Percentiles rank a stretch among this genome's conserved stretches.
Evolutionary conservation across 2,888 invertebrate genomes (phyloP).

Genomic region (Eurois occulta): DNA sequence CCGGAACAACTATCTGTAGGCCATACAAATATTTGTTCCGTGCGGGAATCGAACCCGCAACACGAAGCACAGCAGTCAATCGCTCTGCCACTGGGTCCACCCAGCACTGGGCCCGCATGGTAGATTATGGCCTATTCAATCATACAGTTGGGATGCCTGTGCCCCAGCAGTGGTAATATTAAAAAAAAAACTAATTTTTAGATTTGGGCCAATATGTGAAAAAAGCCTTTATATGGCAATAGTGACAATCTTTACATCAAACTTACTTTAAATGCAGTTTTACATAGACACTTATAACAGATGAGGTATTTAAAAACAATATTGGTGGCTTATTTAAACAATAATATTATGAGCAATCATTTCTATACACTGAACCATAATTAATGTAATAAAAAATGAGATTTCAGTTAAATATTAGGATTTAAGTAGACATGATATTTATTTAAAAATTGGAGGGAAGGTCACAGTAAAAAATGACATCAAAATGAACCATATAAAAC

Average conservation of each 20-base stretch:
- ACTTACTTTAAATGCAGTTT: neutral
- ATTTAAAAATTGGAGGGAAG: conserved; percentile 10
- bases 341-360: conserved; percentile 39
- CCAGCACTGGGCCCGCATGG: neutral
- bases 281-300: neutral
- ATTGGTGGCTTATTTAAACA: neutral
- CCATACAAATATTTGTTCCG: too few species aligned
- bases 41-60: too few species aligned
- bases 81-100: too few species aligned
- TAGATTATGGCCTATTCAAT: neutral
- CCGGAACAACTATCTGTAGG: too few species aligned
- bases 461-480: conserved; percentile 1
- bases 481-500: neutral
- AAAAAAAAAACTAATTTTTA: neutral
- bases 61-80: too few species aligned
- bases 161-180: neutral
- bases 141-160: neutral
- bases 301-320: conserved; percentile 21
- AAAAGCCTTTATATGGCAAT: neutral
- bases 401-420: conserved; percentile 1
- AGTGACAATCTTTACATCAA: neutral
- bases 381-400: neutral
- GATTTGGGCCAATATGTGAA: neutral
- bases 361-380: conserved; percentile 28
- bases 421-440: neutral